Conservation (phyloP, 1,140 invertebrate genomes). For the Brachionus manjavacas region DNA sequence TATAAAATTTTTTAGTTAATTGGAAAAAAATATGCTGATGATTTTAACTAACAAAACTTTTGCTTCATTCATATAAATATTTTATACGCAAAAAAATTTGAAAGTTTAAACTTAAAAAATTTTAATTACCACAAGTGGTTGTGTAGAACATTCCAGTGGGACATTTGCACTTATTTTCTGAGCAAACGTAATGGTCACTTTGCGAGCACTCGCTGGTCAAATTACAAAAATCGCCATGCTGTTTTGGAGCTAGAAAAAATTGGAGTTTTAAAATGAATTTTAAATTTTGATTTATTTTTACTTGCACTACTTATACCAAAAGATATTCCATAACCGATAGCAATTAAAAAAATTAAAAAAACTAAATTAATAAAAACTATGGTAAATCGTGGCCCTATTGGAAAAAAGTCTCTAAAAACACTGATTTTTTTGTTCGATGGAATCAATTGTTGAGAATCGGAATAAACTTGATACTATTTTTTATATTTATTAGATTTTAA, state of each 20-base stretch:
- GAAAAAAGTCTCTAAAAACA: background rate
- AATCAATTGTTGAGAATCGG: background rate
- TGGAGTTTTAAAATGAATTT: background rate
- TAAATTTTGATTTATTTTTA: background rate
- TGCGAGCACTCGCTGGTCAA: background rate
- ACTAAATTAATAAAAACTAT: background rate
- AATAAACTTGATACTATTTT: background rate
- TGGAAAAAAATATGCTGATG: no score
- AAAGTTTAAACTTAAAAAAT: no score
- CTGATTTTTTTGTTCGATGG: background rate
- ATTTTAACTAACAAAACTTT: no score
- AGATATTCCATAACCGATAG: background rate
- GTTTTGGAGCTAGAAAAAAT: background rate
- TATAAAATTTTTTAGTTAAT: background rate
- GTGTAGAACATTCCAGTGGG: background rate
- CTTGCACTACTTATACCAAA: background rate
- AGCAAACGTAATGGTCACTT: background rate
- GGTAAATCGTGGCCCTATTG: background rate
- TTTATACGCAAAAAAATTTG: no score
- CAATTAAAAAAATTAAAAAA: background rate
- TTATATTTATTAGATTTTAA: background rate
- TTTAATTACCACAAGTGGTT: background rate
- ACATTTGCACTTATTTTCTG: background rate
- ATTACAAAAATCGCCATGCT: constrained; percentile 12
- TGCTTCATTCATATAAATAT: no score